Percentiles rank a stretch among this genome's conserved stretches.
Evolutionary conservation across 2,113 vertebrate species (phyloP).

Genomic region (Oxygymnocypris stewartii): DNA sequence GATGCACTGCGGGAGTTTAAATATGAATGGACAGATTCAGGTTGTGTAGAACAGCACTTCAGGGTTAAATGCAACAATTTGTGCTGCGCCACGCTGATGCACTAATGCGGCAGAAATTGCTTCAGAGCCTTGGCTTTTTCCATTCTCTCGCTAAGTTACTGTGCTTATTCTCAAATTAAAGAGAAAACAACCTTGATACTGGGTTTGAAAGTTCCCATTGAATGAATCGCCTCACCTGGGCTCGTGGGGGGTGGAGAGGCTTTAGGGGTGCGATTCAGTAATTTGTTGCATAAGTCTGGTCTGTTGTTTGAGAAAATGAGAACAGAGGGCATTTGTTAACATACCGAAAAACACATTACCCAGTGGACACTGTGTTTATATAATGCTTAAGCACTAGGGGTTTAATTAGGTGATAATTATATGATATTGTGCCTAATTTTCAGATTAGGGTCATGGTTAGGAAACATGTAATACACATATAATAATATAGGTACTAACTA

Average conservation of each 20-base stretch:
- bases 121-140: not conserved
- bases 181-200: conserved; percentile 35
- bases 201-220: conserved; percentile 2
- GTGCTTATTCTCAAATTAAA: conserved; percentile 41
- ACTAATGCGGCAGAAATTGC: conserved; percentile 10
- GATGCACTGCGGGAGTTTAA: conserved; percentile 16
- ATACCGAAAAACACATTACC: conserved; percentile 9
- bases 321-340: not conserved
- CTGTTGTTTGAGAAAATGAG: not conserved
- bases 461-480: not conserved
- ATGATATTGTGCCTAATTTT: not conserved
- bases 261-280: not conserved
- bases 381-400: not conserved
- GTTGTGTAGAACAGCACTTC: conserved; percentile 24
- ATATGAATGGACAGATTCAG: conserved; percentile 40
- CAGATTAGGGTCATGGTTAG: not conserved
- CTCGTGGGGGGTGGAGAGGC: not conserved
- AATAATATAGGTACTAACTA: not conserved
- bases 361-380: not conserved
- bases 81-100: not conserved
- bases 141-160: not conserved
- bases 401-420: not conserved
- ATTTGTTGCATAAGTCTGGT: conserved; percentile 1
- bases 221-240: conserved; percentile 6
- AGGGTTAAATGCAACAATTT: conserved; percentile 23